Conservation (phyloP, 2,888 invertebrate species). For the Dendrolimus houi region DNA sequence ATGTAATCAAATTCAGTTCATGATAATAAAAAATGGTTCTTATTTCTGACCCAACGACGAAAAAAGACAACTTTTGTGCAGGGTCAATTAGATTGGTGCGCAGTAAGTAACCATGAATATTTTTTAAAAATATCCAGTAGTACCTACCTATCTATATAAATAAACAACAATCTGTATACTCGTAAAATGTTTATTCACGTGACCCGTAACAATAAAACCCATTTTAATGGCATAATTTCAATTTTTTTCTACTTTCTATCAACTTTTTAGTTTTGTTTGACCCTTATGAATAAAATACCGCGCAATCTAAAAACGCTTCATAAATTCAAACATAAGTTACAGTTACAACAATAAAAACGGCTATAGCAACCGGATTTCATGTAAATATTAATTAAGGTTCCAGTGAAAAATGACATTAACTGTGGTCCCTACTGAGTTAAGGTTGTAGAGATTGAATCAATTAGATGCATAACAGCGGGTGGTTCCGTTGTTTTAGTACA, state of each 20-base stretch:
- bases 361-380: neutral
- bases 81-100: too few relatives aligned
- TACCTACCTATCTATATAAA: too few relatives aligned
- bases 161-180: too few relatives aligned
- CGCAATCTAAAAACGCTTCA: neutral
- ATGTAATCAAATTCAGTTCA: too few relatives aligned
- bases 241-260: neutral
- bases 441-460: constrained; percentile 20
- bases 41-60: too few relatives aligned
- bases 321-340: neutral
- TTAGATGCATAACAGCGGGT: constrained; percentile 37
- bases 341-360: neutral
- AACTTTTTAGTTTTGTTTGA: neutral
- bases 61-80: too few relatives aligned
- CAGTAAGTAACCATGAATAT: too few relatives aligned
- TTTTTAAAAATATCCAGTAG: too few relatives aligned
- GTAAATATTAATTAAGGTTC: constrained; percentile 40
- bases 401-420: constrained; percentile 44
- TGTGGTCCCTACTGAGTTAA: constrained; percentile 29
- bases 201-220: neutral
- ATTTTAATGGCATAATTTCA: neutral
- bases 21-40: too few relatives aligned
- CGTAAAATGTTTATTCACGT: neutral
- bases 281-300: neutral
- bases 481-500: constrained; percentile 1